These are phyloP conservation scores for Manis crassicaudata DNA, from an alignment of 2,797 vertebrate species.

Conservation along the genomic window DNA sequence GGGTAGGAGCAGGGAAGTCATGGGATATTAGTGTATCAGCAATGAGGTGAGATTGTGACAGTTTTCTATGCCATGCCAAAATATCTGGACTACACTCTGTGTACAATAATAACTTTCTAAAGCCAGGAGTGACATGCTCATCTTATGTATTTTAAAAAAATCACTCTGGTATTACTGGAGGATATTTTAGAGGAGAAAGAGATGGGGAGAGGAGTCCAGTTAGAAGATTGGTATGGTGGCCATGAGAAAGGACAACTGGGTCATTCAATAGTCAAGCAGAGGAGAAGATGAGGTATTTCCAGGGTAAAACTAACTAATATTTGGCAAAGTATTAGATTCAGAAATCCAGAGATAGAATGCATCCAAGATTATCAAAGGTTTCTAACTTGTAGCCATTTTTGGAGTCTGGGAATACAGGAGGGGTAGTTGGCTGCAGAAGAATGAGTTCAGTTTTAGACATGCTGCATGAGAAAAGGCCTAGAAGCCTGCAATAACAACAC, in stretches of 20 bases:
- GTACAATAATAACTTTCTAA: neutral
- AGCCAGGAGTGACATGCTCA: neutral
- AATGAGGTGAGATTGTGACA: neutral
- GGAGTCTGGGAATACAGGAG: neutral
- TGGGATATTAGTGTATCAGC: neutral
- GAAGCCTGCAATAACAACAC: neutral
- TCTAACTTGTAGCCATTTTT: neutral
- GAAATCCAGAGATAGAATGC: neutral
- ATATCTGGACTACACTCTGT: neutral
- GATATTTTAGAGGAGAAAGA: neutral
- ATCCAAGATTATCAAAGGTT: neutral
- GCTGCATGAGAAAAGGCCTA: neutral
- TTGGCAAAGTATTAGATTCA: neutral
- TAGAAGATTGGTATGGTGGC: neutral
- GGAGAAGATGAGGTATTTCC: neutral
- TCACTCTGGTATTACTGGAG: neutral
- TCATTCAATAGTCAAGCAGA: neutral
- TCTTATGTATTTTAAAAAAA: neutral
- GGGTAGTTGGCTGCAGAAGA: neutral
- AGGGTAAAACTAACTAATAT: neutral
- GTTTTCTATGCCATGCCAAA: neutral
- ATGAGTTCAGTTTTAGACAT: neutral
- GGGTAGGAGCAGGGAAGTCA: rapidly evolving
- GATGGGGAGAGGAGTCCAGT: neutral
- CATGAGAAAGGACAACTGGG: neutral